Conservation (phyloP, 2,113 vertebrate species). For the Macrotus californicus region DNA sequence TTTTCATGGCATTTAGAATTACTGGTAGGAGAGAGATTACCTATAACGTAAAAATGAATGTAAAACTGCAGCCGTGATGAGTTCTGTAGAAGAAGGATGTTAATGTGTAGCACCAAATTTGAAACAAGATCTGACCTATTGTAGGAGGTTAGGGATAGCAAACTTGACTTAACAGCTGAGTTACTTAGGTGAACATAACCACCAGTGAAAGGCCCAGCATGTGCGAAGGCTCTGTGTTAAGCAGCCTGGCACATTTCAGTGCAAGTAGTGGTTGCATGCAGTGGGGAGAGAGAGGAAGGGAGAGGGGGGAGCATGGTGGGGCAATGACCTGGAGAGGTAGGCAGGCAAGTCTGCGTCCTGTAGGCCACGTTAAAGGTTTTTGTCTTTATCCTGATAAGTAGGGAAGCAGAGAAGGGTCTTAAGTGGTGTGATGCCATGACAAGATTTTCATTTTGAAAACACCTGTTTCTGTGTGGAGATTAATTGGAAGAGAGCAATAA, state of each 20-base stretch:
- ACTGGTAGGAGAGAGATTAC: neutral
- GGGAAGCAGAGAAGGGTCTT: neutral
- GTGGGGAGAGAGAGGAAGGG: neutral
- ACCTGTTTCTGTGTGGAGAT: neutral
- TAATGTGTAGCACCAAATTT: neutral
- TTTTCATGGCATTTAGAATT: conserved; percentile 6
- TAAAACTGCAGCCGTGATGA: neutral
- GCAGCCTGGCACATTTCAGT: neutral
- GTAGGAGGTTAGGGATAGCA: neutral
- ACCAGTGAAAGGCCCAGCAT: neutral
- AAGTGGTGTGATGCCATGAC: neutral
- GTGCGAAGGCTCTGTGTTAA: neutral
- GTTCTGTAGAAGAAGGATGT: neutral
- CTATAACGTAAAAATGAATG: neutral
- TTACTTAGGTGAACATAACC: neutral
- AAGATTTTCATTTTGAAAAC: conserved; percentile 5
- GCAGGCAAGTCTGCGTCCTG: neutral
- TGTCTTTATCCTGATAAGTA: neutral
- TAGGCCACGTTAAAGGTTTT: neutral
- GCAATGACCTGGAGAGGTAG: neutral
- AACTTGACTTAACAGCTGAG: neutral
- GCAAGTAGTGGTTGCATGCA: neutral
- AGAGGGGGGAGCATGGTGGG: neutral
- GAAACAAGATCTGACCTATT: neutral
- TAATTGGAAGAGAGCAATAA: neutral